Conservation (phyloP, 1,140 invertebrate species). For the Neodiprion pinetum region DNA sequence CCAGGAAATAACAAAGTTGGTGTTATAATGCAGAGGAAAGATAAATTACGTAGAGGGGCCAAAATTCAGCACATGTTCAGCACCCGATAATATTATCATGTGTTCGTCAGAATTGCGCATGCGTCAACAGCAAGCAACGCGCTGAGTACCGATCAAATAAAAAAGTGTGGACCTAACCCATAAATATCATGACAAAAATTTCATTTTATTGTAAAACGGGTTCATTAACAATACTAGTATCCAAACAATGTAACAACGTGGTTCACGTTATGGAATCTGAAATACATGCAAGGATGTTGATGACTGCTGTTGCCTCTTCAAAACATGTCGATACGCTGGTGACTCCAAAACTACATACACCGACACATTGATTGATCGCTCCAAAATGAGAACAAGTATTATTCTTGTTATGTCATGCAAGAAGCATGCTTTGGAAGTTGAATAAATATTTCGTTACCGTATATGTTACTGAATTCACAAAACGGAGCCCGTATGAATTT, state of each 20-base stretch:
- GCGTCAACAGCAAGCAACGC: no score
- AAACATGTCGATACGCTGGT: neutral
- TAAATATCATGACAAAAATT: neutral
- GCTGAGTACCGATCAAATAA: no score
- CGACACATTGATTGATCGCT: no score
- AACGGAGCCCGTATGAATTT: no score
- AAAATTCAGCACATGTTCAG: no score
- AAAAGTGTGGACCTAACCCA: neutral
- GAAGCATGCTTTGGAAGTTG: neutral
- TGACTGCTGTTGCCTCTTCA: neutral
- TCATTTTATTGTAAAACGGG: neutral
- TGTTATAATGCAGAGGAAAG: no score
- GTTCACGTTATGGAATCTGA: neutral
- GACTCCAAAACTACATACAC: neutral
- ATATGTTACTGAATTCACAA: neutral
- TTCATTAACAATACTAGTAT: neutral
- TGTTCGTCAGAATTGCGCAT: no score
- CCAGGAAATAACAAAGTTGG: no score
- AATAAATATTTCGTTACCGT: neutral
- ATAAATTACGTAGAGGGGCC: no score
- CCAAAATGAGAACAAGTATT: no score
- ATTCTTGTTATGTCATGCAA: no score
- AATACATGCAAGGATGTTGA: neutral
- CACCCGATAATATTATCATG: no score
- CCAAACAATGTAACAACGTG: neutral